Evolutionary conservation across 1,140 invertebrate genomes (phyloP), one percentile per base, ranked within the genome.

Genomic region (Papilio polytes): DNA sequence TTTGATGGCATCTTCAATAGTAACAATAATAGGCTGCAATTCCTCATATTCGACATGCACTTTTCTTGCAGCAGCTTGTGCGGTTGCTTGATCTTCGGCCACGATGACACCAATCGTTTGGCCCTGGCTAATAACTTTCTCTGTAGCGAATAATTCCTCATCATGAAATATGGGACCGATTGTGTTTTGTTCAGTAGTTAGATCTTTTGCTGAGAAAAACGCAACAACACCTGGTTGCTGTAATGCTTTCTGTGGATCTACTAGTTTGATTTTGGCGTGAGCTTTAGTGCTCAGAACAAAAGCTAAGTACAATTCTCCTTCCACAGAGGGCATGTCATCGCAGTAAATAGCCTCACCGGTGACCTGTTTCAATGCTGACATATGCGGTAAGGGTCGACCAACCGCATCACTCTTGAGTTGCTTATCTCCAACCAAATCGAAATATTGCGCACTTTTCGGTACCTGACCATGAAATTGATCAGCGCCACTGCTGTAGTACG

Each of bases 311-410:
- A 98, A 92, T 93, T 98, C 98, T 46, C 96, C 96, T 86, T 97
- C 96, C 76, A 96, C 96, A 63, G 91, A 93, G 0, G 98, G 98
- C 81, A 99, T 97, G 90, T 99, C 99, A 91, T 99, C 98, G 82
- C 97, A 97, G 91, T 99, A 99, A 72, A 98, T 95, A 3, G 99
- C 98, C 96, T 99, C 98, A 18, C 99, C 98, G 9, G 98, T 97
- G 0, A 97, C 97, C 95, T 99, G 99, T 91, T 99, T 98, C 13
- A 96, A 96, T 0, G 98, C 98, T 41, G 98, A 98, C 8, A 96
- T 88, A 89, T 99, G 99, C 0, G 97, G 96, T 20, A 99, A 95
- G 0, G 98, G 98, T 81, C 97, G 96, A 1, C 98, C 98, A 13
- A 99, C 96, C 26, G 97, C 95, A 95, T 99, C 98, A 56, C 94